Evolutionary conservation across 2,113 vertebrate species (phyloP).

Genomic region (Loxodonta africana): DNA sequence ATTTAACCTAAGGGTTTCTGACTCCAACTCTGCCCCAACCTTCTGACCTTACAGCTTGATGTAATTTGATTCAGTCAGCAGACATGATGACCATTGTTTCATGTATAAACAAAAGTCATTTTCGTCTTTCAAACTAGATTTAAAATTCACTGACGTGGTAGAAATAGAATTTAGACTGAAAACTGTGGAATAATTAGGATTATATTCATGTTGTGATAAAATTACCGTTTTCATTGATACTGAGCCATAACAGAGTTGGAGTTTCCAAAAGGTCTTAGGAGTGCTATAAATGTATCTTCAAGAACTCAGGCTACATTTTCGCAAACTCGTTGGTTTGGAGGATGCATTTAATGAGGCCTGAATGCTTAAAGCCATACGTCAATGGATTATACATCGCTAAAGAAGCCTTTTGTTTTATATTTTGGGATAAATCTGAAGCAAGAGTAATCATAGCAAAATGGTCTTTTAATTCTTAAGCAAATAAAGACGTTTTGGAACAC

Average conservation of each 20-base stretch:
- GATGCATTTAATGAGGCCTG: constrained; percentile 42
- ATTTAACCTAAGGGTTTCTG: constrained; percentile 66
- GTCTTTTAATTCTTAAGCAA: constrained; percentile 52
- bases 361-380: constrained; percentile 66
- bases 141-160: constrained; percentile 66
- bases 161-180: constrained; percentile 57
- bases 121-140: constrained; percentile 54
- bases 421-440: constrained; percentile 25
- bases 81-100: constrained; percentile 43
- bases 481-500: not conserved
- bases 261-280: constrained; percentile 64
- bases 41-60: constrained; percentile 65
- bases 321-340: constrained; percentile 74
- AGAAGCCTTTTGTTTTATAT: constrained; percentile 12
- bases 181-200: constrained; percentile 75
- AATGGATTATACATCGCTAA: constrained; percentile 63
- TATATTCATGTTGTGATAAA: constrained; percentile 65
- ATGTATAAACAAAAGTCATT: constrained; percentile 53
- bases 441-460: not conserved
- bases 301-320: constrained; percentile 65
- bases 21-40: constrained; percentile 35
- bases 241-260: constrained; percentile 62
- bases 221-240: constrained; percentile 80
- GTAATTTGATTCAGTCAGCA: constrained; percentile 73
- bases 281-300: constrained; percentile 54